Evolutionary conservation across 2,888 invertebrate genomes (phyloP), one percentile per base, ranked within the genome.

Genomic region (Lasioglossum marginatum): DNA sequence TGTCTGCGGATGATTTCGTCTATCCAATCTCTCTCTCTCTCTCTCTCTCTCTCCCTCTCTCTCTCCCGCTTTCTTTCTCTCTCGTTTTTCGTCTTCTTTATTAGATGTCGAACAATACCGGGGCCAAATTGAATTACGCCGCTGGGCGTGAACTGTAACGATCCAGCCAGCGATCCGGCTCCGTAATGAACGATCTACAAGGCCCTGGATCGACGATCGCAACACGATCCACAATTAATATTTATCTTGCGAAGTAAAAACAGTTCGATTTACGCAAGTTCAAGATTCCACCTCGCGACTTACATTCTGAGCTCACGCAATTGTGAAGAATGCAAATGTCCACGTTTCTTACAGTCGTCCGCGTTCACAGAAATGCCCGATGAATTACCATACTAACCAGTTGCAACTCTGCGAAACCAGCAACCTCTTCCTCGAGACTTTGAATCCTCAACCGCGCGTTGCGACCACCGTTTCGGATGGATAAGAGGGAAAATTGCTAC

Each of bases 321-420:
- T 84, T 88, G 87, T 90, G 89, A 88, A 90, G 66, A 87, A 91
- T 90, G 91, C 89, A 87, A 92, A 91, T 91, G 89, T 90, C 89
- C 92, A 88, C 87, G 90, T 92, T 89, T 82, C 91, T 84, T 89
- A 81, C 88, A 89, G 91, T 91, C 91, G 89, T 86, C 66, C 80
- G 52, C 75, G 60, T 89, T 90, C 87, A 83, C 70, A 79, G 91
- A 91, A 91, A 85, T 63, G 48, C 70, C 82, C 60, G 31, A 66
- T 63, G 77, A 81, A 91, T 91, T 91, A 91, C 81, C 90, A 87
- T 91, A 85, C 77, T 79, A 81, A 82, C 77, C 82, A 19, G n/a
- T 37, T 60, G 37, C 45, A 68, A 40, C 79, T 40, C 66, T 37
- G 45, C 27, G 34, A 31, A 27, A 68, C 66, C 63, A 63, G 66